These are phyloP conservation scores for Chrysolina haemoptera DNA, from an alignment of 2,888 invertebrate species.

Conservation along the genomic window DNA sequence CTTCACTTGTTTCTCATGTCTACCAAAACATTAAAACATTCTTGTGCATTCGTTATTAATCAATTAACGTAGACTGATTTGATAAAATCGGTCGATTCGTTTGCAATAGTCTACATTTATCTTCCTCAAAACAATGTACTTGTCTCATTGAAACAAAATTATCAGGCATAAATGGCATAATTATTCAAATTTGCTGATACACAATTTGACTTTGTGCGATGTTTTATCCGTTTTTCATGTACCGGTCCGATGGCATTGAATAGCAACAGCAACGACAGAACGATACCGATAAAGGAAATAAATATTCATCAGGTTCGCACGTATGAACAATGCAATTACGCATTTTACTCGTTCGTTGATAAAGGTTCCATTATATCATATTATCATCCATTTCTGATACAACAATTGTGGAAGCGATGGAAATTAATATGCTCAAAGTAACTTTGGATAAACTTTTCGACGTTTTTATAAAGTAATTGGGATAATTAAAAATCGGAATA, in stretches of 20 bases:
- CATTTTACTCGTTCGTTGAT: not conserved
- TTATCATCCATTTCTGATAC: not conserved
- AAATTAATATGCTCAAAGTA: not conserved
- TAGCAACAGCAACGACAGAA: not conserved
- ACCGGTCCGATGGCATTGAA: constrained; percentile 1
- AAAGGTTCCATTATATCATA: not conserved
- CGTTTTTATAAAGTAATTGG: no score
- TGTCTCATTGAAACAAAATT: not conserved
- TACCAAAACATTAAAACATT: no score
- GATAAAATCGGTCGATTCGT: not conserved
- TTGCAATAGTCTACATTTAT: not conserved
- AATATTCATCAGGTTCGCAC: constrained; percentile 20
- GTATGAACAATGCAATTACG: not conserved
- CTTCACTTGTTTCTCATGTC: no score
- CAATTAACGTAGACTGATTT: not conserved
- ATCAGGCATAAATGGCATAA: no score
- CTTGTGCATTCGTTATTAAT: not conserved
- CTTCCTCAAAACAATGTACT: not conserved
- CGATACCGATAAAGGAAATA: constrained; percentile 6
- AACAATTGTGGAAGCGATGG: not conserved
- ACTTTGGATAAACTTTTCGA: not conserved
- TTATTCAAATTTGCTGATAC: not conserved
- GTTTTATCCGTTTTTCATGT: constrained; percentile 13
- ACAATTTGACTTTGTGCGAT: not conserved
- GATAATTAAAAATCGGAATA: no score